Base-by-base conservation (phyloP, 2,113 vertebrate species). In the Scolopax mira region DNA sequence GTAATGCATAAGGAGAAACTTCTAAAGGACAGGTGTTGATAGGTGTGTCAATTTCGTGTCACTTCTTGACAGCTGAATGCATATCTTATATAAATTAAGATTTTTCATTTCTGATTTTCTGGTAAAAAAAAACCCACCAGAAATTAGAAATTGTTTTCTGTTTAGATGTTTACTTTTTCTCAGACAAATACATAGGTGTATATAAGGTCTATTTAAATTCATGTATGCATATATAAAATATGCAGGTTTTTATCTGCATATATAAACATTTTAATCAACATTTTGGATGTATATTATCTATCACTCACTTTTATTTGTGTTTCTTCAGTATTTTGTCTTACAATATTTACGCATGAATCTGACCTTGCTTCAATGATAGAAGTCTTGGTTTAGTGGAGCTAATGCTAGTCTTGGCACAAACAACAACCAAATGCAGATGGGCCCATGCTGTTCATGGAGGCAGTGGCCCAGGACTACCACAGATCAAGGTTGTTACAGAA, bases 61-160 rank as follows among this genome's bases (percentile, higher is more conserved):
- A 39, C 33, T 80, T 85, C 46, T 66, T 71, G 62, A 70, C 23
- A 55, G 35, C 15, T 67, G 52, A 44, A 54, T 42, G 15, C 9
- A 5, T 55, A 67, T 31, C 41, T 72, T 78, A 39, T 2, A 5
- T 37, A 64, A 46, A 5, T 49, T 51, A 28, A 52, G 14, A 51
- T 31, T 87, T 79, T 69, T 44, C 9, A 51, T 65, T 79, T 85
- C 49, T 41, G 28, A 82, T 67, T 67, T 67, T 9, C 30, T 44
- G 7, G 10, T 52, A 9, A 1, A 7, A 48, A 48, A 48, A 48
- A 48, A 22, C 0, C 8, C 6, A 18, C 0, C 10, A 57, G 33
- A 66, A 88, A 71, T 48, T 41, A 80, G 22, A 42, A 64, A 44
- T 11, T 64, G 6, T 48, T 89, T 74, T 28, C 22, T 69, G 6